Evolutionary conservation across 2,888 invertebrate species (phyloP).

Genomic region (Oscheius sp.): DNA sequence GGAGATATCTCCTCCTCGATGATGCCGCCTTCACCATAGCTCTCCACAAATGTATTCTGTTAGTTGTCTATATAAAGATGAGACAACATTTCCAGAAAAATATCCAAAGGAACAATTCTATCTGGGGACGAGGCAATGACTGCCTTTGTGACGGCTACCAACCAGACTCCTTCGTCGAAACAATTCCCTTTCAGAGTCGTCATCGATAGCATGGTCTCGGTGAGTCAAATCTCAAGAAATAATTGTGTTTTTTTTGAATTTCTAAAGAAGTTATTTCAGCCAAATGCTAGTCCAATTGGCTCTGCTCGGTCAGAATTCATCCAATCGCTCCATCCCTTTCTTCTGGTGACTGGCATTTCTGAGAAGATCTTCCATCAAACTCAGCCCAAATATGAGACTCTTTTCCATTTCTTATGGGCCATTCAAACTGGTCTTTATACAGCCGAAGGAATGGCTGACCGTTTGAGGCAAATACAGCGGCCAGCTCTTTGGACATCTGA

Average conservation of each 20-base stretch:
- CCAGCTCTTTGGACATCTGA: not conserved
- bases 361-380: constrained; percentile 1
- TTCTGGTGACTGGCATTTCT: not conserved
- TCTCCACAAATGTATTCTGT: constrained; percentile 28
- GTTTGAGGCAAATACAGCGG: not conserved
- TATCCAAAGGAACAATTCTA: not conserved
- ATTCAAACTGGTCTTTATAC: constrained; percentile 33
- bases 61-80: not conserved
- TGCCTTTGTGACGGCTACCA: constrained; percentile 21
- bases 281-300: constrained; percentile 35
- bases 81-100: not conserved
- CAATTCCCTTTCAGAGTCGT: constrained; percentile 5
- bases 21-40: constrained; percentile 17
- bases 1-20: constrained; percentile 22
- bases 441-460: not conserved
- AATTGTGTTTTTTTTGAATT: not conserved
- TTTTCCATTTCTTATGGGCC: constrained; percentile 53
- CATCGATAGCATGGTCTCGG: constrained; percentile 27
- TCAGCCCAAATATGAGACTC: constrained; percentile 33
- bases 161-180: constrained; percentile 10
- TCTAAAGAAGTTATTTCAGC: constrained; percentile 28
- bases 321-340: constrained; percentile 38
- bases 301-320: constrained; percentile 46
- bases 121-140: constrained; percentile 14
- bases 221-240: not conserved